Conservation (phyloP, 2,113 vertebrate genomes). For the Emydura subglobosa region DNA sequence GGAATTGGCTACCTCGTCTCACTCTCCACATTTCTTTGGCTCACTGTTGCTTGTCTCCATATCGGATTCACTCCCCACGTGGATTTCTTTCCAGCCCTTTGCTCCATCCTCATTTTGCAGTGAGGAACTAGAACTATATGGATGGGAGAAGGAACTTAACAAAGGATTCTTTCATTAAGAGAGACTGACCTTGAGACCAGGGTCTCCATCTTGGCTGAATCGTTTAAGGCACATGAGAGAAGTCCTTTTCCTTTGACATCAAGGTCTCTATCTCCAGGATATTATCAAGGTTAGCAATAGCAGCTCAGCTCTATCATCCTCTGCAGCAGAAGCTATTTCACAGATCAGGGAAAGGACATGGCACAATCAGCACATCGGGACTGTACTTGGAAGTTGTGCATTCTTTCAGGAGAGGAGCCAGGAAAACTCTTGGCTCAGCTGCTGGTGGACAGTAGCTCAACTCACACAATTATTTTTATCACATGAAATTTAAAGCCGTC, state of each 20-base stretch:
- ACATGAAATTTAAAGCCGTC: accelerated
- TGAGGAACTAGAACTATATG: accelerated
- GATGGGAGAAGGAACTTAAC: neutral
- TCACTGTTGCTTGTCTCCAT: accelerated
- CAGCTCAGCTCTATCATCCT: neutral
- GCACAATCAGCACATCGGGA: accelerated
- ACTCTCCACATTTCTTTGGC: neutral
- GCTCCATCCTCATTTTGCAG: neutral
- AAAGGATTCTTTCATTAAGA: neutral
- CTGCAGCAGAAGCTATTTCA: accelerated
- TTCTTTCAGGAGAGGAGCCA: accelerated
- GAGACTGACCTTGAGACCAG: neutral
- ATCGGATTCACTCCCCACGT: neutral
- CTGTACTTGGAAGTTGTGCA: neutral
- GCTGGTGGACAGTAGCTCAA: neutral
- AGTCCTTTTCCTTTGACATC: accelerated
- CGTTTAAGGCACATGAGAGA: neutral
- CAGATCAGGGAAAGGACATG: neutral
- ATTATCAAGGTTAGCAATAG: neutral
- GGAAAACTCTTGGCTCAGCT: neutral
- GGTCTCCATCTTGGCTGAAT: neutral
- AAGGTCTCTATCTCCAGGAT: neutral
- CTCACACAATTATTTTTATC: neutral
- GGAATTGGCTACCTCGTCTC: neutral
- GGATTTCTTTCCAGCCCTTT: neutral